These are phyloP conservation scores for Peromyscus maniculatus DNA, from an alignment of 2,113 vertebrate genomes.

Conservation along the genomic window DNA sequence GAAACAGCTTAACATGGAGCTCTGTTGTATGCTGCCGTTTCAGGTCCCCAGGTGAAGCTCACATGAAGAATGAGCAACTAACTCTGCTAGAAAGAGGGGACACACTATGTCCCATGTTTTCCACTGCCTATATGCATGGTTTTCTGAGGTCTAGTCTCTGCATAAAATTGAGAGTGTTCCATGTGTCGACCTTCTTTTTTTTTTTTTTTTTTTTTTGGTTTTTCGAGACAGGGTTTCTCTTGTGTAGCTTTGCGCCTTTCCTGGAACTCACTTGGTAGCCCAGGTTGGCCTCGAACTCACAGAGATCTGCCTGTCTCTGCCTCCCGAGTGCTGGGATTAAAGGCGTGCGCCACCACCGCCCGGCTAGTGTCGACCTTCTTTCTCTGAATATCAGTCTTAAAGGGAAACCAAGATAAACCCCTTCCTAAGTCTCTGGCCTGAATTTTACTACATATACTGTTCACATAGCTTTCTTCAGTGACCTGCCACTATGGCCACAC, in stretches of 20 bases:
- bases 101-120: not conserved
- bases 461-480: not conserved
- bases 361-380: not conserved
- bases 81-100: not conserved
- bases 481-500: not conserved
- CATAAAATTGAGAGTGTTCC: not conserved
- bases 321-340: no score
- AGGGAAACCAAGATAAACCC: not conserved
- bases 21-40: not conserved
- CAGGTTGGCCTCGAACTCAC: no score
- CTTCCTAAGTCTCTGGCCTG: not conserved
- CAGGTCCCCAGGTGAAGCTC: not conserved
- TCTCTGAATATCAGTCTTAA: not conserved
- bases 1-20: not conserved
- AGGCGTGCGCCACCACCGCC: no score
- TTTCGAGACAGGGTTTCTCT: no score
- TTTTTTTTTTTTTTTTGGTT: no score
- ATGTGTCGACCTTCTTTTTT: not conserved
- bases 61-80: not conserved
- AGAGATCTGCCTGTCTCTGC: no score
- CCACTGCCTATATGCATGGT: not conserved
- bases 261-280: no score
- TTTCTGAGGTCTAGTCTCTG: not conserved
- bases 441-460: not conserved
- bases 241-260: no score